Evolutionary conservation across 1,140 invertebrate genomes (phyloP), one percentile per base, ranked within the genome.

Genomic region (Chionoecetes opilio): DNA sequence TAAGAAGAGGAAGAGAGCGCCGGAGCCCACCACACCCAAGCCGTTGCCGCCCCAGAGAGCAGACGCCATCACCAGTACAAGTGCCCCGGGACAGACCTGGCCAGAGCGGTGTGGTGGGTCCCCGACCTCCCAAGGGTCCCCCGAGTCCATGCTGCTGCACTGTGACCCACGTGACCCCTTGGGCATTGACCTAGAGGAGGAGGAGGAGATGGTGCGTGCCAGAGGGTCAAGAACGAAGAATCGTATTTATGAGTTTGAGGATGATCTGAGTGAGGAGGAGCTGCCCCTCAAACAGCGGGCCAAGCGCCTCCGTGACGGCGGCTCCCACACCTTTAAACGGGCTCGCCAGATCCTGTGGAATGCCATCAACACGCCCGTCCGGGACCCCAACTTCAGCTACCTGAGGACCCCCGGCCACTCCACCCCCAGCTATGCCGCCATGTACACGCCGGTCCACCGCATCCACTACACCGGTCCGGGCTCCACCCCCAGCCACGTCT

Each of bases 321-420:
- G 85, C 31, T 87, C 90, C 35, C 53, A 90, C 26, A 92, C 46
- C 3, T 95, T 87, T 85, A 92, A 41, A 38, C 86, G 85, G 37
- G 94, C 91, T 35, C 85, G 91, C 29, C 86, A 85, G 34, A 95
- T 95, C 32, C 82, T 95, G 8, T 32, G 53, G 82, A 95, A 95
- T 92, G 94, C 94, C 34, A 95, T 92, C 21, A 95, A 85, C 63
- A 95, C 94, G 2, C 94, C 94, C 21, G 34, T 87, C 31, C 46
- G 91, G 87, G 94, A 95, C 29, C 94, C 82, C 35, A 95, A 95
- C 41, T 95, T 95, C 85, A 95, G 94, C 37, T 95, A 95, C 32
- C 38, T 95, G 29, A 92, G 84, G 32, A 95, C 94, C 9, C 85
- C 89, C 9, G 82, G 82, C 53, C 85, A 87, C 3, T 90, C 85